Base-by-base conservation (phyloP, 2,888 invertebrate species). In the Eupeodes latifasciatus region DNA sequence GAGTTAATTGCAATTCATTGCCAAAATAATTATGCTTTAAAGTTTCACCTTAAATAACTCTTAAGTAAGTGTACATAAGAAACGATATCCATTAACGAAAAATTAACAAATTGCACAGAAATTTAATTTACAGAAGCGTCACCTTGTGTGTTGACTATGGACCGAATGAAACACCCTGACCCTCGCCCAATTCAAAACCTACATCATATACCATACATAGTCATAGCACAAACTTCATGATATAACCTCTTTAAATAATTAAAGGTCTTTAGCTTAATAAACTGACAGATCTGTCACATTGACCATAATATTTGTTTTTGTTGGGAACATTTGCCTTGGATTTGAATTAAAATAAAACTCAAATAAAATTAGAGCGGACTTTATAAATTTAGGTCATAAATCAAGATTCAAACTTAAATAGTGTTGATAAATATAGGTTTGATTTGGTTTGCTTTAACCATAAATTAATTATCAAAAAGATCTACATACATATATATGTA, bases 51-150 rank as follows among this genome's bases (percentile, higher is more conserved):
- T 55, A 81, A 77, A 64, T 57, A 14, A 53, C n/a, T 10, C 1
- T 27, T 27, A 27, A 27, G 51, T 27, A 27, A 27, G 51, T 44
- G 27, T 12, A 47, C 36, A 74, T 36, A 61, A 69, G 27, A 49
- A 27, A 16, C 14, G 19, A 55, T 27, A 27, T 47, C 81, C 67
- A 85, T 82, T 82, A 82, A 57, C 61, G 34, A 40, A 40, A 40
- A 78, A 79, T 69, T 44, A 81, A 81, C 81, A 85, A 85, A 82
- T 82, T 75, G 81, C 81, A 78, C 74, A 85, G 51, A 67, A 57
- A 57, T 69, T 78, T 55, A 44, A 74, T 82, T 85, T 81, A 69
- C 51, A 51, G 55, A 85, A 77, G 74, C 78, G 19, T 85, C 78
- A 78, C 85, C 85, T 85, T 78, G 82, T 64, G 36, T 44, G 12